Percentiles rank a stretch among this genome's conserved stretches.
Evolutionary conservation across 64 coral and sea anemone genomes (phyloP).

Genomic region (Platygyra sinensis): DNA sequence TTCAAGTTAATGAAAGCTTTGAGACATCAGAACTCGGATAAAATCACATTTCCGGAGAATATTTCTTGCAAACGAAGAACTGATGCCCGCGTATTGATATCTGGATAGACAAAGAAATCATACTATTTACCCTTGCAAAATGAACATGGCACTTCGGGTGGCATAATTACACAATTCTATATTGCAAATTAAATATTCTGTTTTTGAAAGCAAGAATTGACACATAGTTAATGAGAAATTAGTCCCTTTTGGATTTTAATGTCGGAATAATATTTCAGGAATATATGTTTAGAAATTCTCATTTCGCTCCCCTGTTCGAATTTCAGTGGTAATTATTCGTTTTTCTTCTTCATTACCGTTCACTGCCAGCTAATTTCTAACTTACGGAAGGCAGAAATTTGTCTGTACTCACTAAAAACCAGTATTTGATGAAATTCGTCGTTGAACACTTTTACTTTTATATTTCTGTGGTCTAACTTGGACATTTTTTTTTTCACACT

Average conservation of each 20-base stretch:
- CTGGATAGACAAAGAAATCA: background rate
- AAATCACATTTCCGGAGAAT: background rate
- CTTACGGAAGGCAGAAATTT: background rate
- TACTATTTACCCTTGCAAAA: conserved; percentile 14
- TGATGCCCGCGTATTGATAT: background rate
- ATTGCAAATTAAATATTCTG: conserved; percentile 24
- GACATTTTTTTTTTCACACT: background rate
- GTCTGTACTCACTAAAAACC: background rate
- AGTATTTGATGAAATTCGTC: background rate
- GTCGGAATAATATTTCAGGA: background rate
- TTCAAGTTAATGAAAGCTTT: background rate
- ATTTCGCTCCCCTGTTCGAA: too few relatives aligned
- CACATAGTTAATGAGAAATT: background rate
- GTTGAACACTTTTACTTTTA: background rate
- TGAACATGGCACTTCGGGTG: conserved; percentile 28
- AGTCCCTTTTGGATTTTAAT: conserved; percentile 18
- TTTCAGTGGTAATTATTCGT: background rate
- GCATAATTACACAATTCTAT: background rate
- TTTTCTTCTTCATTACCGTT: background rate
- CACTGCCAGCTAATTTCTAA: background rate
- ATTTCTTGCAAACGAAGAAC: background rate
- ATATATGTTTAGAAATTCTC: background rate
- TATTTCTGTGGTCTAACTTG: background rate
- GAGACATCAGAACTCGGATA: background rate
- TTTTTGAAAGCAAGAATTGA: background rate